Conservation (phyloP, 1,140 invertebrate species). For the Drosophila takahashii region DNA sequence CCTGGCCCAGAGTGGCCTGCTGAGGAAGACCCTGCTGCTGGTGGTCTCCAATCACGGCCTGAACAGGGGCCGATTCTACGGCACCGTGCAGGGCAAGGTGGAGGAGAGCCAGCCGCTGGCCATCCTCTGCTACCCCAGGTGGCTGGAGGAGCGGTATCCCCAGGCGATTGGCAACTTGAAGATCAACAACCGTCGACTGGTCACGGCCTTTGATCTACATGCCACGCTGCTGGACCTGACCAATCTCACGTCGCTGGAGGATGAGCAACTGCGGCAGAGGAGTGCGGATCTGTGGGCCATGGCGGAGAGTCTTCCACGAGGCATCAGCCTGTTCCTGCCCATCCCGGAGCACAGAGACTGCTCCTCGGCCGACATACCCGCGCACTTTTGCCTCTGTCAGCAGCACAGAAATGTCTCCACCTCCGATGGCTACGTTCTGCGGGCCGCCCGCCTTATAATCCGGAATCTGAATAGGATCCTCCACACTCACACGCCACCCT, state of each 20-base stretch:
- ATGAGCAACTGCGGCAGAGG: conserved; percentile 10
- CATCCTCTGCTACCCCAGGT: conserved; percentile 90
- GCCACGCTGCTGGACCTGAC: conserved; percentile 84
- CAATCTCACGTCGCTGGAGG: conserved; percentile 7
- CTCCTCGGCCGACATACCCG: conserved; percentile 16
- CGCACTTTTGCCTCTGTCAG: conserved; percentile 18
- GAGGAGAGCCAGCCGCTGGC: conserved; percentile 95
- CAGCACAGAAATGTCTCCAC: neutral
- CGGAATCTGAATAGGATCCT: conserved; percentile 15
- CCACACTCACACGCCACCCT: conserved; percentile 6
- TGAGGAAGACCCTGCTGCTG: conserved; percentile 89
- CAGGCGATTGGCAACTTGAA: conserved; percentile 88
- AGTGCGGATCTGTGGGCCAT: conserved; percentile 1
- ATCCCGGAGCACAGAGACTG: conserved; percentile 22
- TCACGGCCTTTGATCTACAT: conserved; percentile 93
- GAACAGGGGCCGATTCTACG: conserved; percentile 87
- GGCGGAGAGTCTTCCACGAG: conserved; percentile 7
- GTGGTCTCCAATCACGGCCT: conserved; percentile 96
- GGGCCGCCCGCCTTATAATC: conserved; percentile 26
- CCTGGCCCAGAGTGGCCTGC: conserved; percentile 85
- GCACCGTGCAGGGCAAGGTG: conserved; percentile 88
- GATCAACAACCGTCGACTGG: conserved; percentile 89
- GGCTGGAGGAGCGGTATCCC: conserved; percentile 88
- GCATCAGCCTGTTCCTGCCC: conserved; percentile 36
- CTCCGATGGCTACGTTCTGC: conserved; percentile 3